Evolutionary conservation across 2,797 vertebrate genomes (phyloP), one percentile per base, ranked within the genome.

Genomic region (Vultur gryphus): DNA sequence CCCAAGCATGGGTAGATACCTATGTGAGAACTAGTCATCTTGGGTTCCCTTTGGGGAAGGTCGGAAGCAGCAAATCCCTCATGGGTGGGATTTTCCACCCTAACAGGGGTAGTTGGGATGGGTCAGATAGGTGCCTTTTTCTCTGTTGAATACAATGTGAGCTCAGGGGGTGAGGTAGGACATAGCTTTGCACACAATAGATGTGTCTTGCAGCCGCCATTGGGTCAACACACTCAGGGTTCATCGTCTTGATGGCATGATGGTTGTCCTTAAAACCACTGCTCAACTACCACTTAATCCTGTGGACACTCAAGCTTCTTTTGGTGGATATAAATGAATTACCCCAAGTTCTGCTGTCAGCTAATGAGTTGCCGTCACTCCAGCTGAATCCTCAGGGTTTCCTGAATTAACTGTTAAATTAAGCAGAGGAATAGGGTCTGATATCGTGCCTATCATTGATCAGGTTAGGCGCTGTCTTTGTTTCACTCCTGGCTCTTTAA

Each of bases 391-490:
- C 82, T 69, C 37, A 19, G 82, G 64, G n/a, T 17, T 67, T 89
- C 44, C 41, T 83, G 75, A 85, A 67, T 85, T 65, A 85, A 57
- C 64, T 94, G 90, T 31, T 33, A 66, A 75, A 78, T 85, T 11
- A 43, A 70, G 48, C 44, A 67, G 52, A 37, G 44, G 25, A 80
- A 77, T 71, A 25, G 5, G 8, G 11, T 71, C 52, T 67, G 75
- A 39, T 89, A 51, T 12, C 1, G 0, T 62, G 54, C 49, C 44
- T 83, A 15, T 49, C 57, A 46, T 2, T 83, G 78, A 49, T 77
- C 43, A 41, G n/a, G 33, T 59, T 59, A 73, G 62, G 35, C 2
- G 2, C 16, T 51, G 31, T 31, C 33, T 80, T 75, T 48, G 28
- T 91, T 96, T 90, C 33, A 61, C 29, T 83, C 33, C 12, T 37